Evolutionary conservation across 2,797 vertebrate genomes (phyloP), one percentile per base, ranked within the genome.

Genomic region (Acanthopagrus latus): DNA sequence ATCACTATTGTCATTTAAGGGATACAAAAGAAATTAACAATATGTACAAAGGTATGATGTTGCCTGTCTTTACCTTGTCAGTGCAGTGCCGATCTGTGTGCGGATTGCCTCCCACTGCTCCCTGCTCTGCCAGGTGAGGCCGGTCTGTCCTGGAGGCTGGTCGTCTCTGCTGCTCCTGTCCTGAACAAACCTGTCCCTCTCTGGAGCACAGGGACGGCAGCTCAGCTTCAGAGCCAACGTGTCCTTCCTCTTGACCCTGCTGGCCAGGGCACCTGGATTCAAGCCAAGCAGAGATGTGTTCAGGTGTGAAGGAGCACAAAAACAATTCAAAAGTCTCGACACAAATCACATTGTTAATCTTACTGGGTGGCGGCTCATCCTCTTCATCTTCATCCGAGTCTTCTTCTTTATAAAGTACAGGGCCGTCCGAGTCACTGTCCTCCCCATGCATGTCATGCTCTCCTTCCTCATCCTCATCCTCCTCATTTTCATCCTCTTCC

Each of bases 81-180:
- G 94, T 0, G 98, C 97, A 0, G 96, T 97, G 77, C 98, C 98
- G 33, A 99, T 99, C 91, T 99, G 98, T 0, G 97, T 96, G 74
- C 98, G 96, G 63, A 99, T 97, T 93, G 98, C 97, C 5, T 98
- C 97, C 98, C 98, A 99, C 86, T 99, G 98, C 88, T 99, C 98
- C 83, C 96, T 95, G 94, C 96, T 99, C 94, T 99, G 98, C 91
- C 96, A 97, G 83, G 98, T 98, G 86, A 98, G 96, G 44, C 94
- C 85, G 0, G 91, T 92, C 91, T 97, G 95, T 71, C 95, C 96
- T 41, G 93, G 94, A 46, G 75, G 95, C 88, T 90, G 92, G 76
- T 91, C 91, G 7, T 93, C 93, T 85, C 93, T 80, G 88, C 71
- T 68, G 85, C 80, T 63, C 72, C 92, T 81, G 14, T 93, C 93